Percentiles rank a stretch among this genome's conserved stretches.
These are phyloP conservation scores for Himalopsyche tibetana DNA, from an alignment of 2,888 invertebrate genomes.

Conservation along the genomic window DNA sequence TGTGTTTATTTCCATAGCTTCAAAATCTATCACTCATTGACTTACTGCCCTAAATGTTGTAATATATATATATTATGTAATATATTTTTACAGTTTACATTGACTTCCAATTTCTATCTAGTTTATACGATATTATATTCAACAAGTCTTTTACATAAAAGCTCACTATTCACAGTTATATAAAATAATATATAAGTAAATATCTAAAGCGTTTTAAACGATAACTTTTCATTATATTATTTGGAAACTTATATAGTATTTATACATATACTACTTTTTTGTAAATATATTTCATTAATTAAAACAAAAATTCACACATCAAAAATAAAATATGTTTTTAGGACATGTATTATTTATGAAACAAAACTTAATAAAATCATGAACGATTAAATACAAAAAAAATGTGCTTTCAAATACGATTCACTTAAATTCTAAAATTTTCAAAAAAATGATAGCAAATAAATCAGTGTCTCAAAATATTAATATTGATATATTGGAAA, in stretches of 20 bases:
- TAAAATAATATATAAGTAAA: not conserved
- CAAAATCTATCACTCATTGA: slow-evolving; percentile 19
- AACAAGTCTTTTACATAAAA: slow-evolving; percentile 54
- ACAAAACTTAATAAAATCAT: too few relatives aligned
- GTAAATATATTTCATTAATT: too few relatives aligned
- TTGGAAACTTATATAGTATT: not conserved
- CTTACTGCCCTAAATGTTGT: not conserved
- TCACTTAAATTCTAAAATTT: too few relatives aligned
- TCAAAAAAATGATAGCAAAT: too few relatives aligned
- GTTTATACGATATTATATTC: slow-evolving; percentile 24
- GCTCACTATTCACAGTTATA: slow-evolving; percentile 44
- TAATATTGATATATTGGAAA: too few relatives aligned
- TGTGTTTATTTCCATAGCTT: not conserved
- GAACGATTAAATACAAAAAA: too few relatives aligned
- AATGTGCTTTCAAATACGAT: too few relatives aligned
- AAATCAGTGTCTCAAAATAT: too few relatives aligned
- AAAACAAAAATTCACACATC: too few relatives aligned
- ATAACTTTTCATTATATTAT: not conserved
- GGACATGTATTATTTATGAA: too few relatives aligned
- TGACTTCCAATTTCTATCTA: slow-evolving; percentile 25
- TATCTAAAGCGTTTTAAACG: slow-evolving; percentile 3
- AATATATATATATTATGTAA: not conserved
- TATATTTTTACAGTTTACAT: not conserved
- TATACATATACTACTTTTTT: too few relatives aligned
- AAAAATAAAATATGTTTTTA: too few relatives aligned